A percentile compares a stretch with the other conserved stretches of the same genome.
These are phyloP conservation scores for Brachionus calyciflorus DNA, from an alignment of 1,140 invertebrate species.

Conservation along the genomic window DNA sequence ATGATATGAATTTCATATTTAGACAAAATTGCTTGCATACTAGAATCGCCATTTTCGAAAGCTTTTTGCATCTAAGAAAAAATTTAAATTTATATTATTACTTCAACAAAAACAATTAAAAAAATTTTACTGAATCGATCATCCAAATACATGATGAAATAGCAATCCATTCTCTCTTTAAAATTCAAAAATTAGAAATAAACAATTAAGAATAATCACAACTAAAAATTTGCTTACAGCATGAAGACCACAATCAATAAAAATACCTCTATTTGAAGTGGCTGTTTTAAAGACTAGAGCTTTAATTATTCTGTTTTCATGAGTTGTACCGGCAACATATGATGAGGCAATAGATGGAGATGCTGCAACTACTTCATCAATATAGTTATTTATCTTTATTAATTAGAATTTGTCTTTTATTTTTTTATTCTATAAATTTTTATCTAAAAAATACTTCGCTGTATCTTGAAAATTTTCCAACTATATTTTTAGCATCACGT, in stretches of 20 bases:
- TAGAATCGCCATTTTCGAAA: not conserved
- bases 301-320: conserved; percentile 4
- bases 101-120: too few species aligned
- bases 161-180: too few species aligned
- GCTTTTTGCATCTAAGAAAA: conserved; percentile 17
- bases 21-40: not conserved
- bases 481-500: not conserved
- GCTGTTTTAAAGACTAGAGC: conserved; percentile 3
- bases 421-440: not conserved
- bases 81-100: not conserved
- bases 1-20: conserved; percentile 44
- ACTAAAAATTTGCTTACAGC: not conserved
- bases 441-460: not conserved
- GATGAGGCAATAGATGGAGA: conserved; percentile 1
- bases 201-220: too few species aligned
- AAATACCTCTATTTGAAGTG: not conserved
- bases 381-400: conserved; percentile 21
- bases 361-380: not conserved
- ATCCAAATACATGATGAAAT: too few species aligned
- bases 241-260: conserved; percentile 47
- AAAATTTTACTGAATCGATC: too few species aligned
- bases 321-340: not conserved
- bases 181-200: too few species aligned
- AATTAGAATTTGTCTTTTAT: not conserved
- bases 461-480: conserved; percentile 38